Base-by-base conservation (phyloP, 2,113 vertebrate species). In the Ophthalmolycus amberensis region DNA sequence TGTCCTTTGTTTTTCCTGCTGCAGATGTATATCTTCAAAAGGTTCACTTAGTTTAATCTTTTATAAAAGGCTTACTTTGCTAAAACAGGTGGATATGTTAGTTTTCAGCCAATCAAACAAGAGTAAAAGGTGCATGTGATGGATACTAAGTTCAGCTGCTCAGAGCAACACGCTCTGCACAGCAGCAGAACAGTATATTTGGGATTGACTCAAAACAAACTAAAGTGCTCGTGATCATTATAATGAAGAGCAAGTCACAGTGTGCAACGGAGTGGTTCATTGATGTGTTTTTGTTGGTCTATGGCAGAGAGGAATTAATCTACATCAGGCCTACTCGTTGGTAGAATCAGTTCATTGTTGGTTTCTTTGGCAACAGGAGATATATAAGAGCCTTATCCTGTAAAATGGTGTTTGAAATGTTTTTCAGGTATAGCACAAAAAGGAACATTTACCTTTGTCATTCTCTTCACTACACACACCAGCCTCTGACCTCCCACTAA, bases 401-500 rank as follows among this genome's bases (percentile, higher is more conserved):
- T 18, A 34, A 50, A 29, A 50, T 3, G 16, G n/a, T 68, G 60
- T 20, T 48, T 16, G 40, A 34, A n/a, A 56, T 3, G 25, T 37
- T 67, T 60, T 27, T 63, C 34, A 72, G 34, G 34, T 66, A 29
- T 29, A 20, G 15, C 38, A 60, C 27, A 65, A 42, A 60, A 20
- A 27, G 6, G 15, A 66, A 42, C 42, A 65, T 50, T 75, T 68
- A 42, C 20, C 8, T 38, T 37, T 29, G 67, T 64, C 6, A 1
- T 18, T 52, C 79, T 63, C 27, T 18, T 54, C 69, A 56, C 29
- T 29, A 20, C 46, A 56, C 62, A 22, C 38, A 22, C 14, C 48
- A 44, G 27, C 11, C 11, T 34, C 25, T 71, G 48, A 78, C 52
- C 70, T 71, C 9, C 73, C 64, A 6, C 63, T 42, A 29, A 29